Evolutionary conservation across 2,888 invertebrate species (phyloP).

Genomic region (Chloromyia formosa): DNA sequence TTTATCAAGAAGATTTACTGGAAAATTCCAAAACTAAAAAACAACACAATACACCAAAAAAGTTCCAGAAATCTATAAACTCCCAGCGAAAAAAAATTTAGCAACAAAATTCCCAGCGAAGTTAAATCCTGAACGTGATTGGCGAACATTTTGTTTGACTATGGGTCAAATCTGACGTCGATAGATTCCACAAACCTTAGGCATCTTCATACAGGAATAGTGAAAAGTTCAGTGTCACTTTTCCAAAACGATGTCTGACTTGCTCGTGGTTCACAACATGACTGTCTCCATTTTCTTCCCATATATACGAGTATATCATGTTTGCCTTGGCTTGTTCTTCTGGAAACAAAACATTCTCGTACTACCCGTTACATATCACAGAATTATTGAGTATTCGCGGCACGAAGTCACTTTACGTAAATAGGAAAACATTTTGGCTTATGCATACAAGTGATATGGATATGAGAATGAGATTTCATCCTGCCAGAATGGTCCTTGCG

Average conservation of each 20-base stretch:
- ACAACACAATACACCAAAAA: not conserved
- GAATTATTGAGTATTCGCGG: slow-evolving; percentile 44
- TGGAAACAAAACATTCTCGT: not conserved
- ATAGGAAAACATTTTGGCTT: slow-evolving; percentile 42
- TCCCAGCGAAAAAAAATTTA: not conserved
- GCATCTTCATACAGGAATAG: not conserved
- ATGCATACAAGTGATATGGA: slow-evolving; percentile 32
- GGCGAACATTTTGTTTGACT: not conserved
- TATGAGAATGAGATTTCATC: slow-evolving; percentile 6
- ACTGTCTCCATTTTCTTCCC: not conserved
- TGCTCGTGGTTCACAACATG: not conserved
- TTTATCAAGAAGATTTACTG: too few relatives aligned
- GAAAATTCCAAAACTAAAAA: too few relatives aligned
- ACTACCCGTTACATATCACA: not conserved
- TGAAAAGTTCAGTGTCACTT: slow-evolving; percentile 22
- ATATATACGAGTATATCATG: not conserved
- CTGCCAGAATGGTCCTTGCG: not conserved
- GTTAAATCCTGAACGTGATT: slow-evolving; percentile 20
- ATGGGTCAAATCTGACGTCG: not conserved
- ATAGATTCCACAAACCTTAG: not conserved
- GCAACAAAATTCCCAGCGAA: not conserved
- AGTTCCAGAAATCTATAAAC: not conserved
- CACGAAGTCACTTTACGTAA: slow-evolving; percentile 49
- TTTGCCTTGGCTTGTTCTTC: not conserved
- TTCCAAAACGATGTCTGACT: not conserved